Conservation (phyloP, 2,797 vertebrate species). For the Liasis olivaceus region DNA sequence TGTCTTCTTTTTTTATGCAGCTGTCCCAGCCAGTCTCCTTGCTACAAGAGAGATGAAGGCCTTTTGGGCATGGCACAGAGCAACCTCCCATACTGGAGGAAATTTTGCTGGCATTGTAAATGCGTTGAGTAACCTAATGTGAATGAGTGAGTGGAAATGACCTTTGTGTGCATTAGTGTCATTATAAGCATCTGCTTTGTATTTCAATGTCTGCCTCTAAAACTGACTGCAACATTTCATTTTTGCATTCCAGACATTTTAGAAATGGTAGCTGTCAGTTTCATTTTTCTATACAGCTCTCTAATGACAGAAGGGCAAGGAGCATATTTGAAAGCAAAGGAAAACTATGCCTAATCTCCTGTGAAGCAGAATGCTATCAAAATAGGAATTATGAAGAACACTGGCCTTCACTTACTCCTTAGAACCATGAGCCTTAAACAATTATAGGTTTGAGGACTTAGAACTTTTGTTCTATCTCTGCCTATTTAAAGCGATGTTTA, state of each 20-base stretch:
- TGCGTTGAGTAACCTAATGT: not conserved
- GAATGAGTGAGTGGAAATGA: not conserved
- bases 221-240: not conserved
- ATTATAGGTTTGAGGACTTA: not conserved
- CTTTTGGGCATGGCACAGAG: not conserved
- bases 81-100: not conserved
- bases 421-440: not conserved
- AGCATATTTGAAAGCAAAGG: not conserved
- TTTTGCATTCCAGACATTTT: not conserved
- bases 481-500: not conserved
- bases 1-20: not conserved
- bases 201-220: not conserved
- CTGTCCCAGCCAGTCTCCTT: not conserved
- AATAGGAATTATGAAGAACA: not conserved
- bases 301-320: not conserved
- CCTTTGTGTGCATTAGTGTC: not conserved
- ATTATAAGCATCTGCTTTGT: constrained; percentile 4
- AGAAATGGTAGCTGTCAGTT: not conserved
- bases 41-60: not conserved
- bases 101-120: not conserved
- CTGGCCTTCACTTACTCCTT: not conserved
- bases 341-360: not conserved
- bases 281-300: not conserved
- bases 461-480: not conserved
- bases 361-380: not conserved